These are phyloP conservation scores for Notoglanidium macrostoma DNA, from an alignment of 2,797 vertebrate species.

Conservation along the genomic window DNA sequence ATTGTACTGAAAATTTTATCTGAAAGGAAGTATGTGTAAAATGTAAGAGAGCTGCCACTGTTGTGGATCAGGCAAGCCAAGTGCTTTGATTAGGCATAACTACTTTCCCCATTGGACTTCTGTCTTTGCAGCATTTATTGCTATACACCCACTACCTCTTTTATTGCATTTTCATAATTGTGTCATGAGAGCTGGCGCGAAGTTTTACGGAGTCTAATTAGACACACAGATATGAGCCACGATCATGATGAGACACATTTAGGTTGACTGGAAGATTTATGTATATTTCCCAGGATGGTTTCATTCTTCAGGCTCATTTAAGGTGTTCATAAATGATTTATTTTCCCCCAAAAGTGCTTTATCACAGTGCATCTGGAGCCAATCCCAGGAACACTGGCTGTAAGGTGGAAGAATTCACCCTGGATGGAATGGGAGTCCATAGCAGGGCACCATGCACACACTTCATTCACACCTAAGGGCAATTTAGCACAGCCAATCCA, in stretches of 20 bases:
- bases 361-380: background rate
- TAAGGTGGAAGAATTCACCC: conserved; percentile 10
- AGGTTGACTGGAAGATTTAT: conserved; percentile 31
- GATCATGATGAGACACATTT: conserved; percentile 31
- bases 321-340: conserved; percentile 27
- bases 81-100: conserved; percentile 16
- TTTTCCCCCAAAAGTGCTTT: background rate
- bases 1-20: background rate
- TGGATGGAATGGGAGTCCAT: background rate
- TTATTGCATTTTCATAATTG: conserved; percentile 26
- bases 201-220: conserved; percentile 35
- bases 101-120: conserved; percentile 14
- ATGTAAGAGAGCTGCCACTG: background rate
- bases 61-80: conserved; percentile 1
- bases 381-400: background rate
- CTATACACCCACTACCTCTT: conserved; percentile 21
- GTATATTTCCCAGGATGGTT: conserved; percentile 25
- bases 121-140: conserved; percentile 25
- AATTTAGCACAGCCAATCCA: background rate
- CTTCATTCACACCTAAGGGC: background rate
- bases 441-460: background rate
- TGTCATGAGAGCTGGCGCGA: conserved; percentile 17
- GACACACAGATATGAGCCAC: conserved; percentile 5
- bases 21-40: background rate
- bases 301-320: conserved; percentile 3